These are phyloP conservation scores for Galerucella pusilla DNA, from an alignment of 2,888 invertebrate species.

Conservation along the genomic window DNA sequence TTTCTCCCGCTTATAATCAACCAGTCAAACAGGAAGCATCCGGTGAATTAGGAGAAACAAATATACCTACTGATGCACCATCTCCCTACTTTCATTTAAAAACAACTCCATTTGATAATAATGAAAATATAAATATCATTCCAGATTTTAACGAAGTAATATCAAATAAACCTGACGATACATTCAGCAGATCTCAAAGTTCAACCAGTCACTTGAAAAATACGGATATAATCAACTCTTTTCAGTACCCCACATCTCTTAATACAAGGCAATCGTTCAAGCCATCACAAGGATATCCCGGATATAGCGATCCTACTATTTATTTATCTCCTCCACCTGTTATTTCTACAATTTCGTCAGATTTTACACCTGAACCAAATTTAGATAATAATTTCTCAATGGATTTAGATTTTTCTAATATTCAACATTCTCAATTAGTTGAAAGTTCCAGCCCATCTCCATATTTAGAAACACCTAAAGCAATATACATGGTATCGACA, in stretches of 20 bases:
- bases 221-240: not conserved
- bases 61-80: not conserved
- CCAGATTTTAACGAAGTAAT: not conserved
- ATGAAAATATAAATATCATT: not conserved
- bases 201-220: not conserved
- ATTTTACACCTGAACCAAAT: not conserved
- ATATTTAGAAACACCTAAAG: conserved; percentile 17
- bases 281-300: not conserved
- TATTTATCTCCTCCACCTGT: conserved; percentile 7
- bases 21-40: not conserved
- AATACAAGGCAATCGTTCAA: not conserved
- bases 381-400: not conserved
- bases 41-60: not conserved
- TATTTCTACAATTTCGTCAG: not conserved
- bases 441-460: conserved; percentile 1
- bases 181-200: not conserved
- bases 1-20: not conserved
- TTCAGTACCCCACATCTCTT: not conserved
- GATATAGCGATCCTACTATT: not conserved
- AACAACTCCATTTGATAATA: not conserved
- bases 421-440: not conserved
- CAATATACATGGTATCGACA: not conserved
- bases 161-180: not conserved
- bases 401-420: not conserved
- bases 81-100: not conserved